Evolutionary conservation across 2,888 invertebrate genomes (phyloP).

Genomic region (Leptarthrus brevirostris): DNA sequence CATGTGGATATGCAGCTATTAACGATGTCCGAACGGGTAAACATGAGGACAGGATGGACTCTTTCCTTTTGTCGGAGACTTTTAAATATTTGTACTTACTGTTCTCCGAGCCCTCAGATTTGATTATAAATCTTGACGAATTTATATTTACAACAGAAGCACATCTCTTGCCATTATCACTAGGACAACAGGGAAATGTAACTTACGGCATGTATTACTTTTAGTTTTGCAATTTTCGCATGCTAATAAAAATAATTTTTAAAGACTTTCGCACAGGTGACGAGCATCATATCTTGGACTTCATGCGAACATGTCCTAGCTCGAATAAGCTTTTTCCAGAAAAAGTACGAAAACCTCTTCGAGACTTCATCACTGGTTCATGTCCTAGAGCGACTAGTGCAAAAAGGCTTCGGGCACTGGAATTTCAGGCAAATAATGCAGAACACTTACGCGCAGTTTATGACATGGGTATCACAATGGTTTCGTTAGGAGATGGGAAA

Average conservation of each 20-base stretch:
- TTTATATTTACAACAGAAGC: constrained; percentile 95
- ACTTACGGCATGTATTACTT: constrained; percentile 65
- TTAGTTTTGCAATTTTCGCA: too few relatives aligned
- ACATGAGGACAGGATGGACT: constrained; percentile 98
- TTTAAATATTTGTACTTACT: constrained; percentile 96
- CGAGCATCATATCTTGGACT: constrained; percentile 70
- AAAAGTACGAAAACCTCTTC: constrained; percentile 83
- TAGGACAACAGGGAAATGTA: constrained; percentile 75
- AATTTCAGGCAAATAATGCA: constrained; percentile 84
- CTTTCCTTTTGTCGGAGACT: constrained; percentile 96
- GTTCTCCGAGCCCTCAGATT: constrained; percentile 88
- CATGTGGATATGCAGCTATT: constrained; percentile 98
- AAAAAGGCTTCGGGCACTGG: constrained; percentile 76
- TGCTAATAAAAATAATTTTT: too few relatives aligned
- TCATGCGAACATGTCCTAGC: constrained; percentile 82
- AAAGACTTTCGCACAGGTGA: constrained; percentile 69
- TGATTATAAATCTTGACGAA: constrained; percentile 84
- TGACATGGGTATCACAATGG: constrained; percentile 95
- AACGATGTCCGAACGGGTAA: constrained; percentile 91
- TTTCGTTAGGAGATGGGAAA: constrained; percentile 88
- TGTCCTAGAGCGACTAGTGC: constrained; percentile 74
- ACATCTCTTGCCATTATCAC: constrained; percentile 89
- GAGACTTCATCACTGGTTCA: constrained; percentile 85
- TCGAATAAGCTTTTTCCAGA: constrained; percentile 85
- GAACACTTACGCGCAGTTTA: constrained; percentile 88